These are phyloP conservation scores for Platycheirus albimanus DNA, from an alignment of 2,888 invertebrate species.

Conservation along the genomic window DNA sequence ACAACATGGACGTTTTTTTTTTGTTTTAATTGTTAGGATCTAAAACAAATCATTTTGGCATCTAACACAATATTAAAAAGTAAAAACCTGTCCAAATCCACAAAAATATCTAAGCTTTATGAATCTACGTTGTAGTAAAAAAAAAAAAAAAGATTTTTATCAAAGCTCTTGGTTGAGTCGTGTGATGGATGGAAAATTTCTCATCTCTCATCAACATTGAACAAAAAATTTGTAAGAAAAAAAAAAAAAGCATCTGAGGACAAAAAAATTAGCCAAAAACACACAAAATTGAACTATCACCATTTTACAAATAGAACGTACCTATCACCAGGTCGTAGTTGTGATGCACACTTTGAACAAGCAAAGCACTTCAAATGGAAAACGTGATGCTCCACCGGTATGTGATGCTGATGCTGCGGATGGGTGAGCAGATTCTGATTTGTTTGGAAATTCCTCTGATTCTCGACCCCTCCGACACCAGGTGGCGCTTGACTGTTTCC, in stretches of 20 bases:
- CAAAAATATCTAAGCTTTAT: constrained; percentile 4
- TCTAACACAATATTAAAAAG: constrained; percentile 6
- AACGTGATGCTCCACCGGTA: constrained; percentile 86
- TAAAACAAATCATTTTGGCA: constrained; percentile 9
- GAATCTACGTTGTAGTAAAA: neutral
- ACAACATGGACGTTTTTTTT: neutral
- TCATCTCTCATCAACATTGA: constrained; percentile 19
- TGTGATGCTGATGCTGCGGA: constrained; percentile 68
- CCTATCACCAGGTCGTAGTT: constrained; percentile 94
- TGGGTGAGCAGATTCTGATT: constrained; percentile 73
- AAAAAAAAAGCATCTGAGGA: neutral
- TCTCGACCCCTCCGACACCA: constrained; percentile 70
- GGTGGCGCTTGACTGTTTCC: constrained; percentile 74
- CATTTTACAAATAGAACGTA: constrained; percentile 79
- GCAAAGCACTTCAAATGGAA: constrained; percentile 97
- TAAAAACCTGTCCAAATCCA: constrained; percentile 20
- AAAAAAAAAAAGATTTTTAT: constrained; percentile 25
- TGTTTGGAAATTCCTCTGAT: constrained; percentile 75
- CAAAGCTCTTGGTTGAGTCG: constrained; percentile 5
- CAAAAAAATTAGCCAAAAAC: constrained; percentile 23
- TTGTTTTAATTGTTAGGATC: constrained; percentile 1
- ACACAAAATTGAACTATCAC: constrained; percentile 72
- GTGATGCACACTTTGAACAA: constrained; percentile 94
- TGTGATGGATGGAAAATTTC: constrained; percentile 6
- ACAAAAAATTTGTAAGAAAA: constrained; percentile 22